These are phyloP conservation scores for Cerastoderma edule DNA, from an alignment of 2,888 invertebrate genomes.

Conservation along the genomic window DNA sequence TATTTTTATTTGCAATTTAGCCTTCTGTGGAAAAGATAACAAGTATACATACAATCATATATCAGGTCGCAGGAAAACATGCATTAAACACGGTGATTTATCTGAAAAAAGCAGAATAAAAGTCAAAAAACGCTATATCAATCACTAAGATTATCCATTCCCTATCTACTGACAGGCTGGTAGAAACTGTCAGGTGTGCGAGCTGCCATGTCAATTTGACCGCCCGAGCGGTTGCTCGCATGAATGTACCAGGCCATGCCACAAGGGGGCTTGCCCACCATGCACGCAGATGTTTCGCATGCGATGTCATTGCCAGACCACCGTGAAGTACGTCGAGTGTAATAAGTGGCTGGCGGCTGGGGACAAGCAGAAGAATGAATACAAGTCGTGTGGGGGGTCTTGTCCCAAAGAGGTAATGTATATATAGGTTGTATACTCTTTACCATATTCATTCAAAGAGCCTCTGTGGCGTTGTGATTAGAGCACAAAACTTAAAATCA, in stretches of 20 bases:
- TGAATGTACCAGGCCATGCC: conserved; percentile 87
- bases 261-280: conserved; percentile 89
- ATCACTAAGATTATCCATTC: neutral
- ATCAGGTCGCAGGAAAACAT: too few species aligned
- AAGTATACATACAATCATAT: too few species aligned
- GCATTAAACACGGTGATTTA: too few species aligned
- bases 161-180: conserved; percentile 77
- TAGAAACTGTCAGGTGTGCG: conserved; percentile 81
- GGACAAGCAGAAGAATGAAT: conserved; percentile 83
- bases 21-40: too few species aligned
- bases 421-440: too few species aligned
- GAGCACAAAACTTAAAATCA: too few species aligned
- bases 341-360: conserved; percentile 86
- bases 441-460: neutral
- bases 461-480: too few species aligned
- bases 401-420: conserved; percentile 92
- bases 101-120: too few species aligned
- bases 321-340: conserved; percentile 91
- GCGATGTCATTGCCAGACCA: conserved; percentile 93
- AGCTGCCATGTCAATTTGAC: conserved; percentile 79
- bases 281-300: conserved; percentile 86
- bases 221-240: conserved; percentile 90
- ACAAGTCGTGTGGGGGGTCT: conserved; percentile 90
- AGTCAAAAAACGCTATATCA: too few species aligned
- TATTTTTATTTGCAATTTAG: too few species aligned